Percentiles rank a stretch among this genome's conserved stretches.
Conservation (phyloP, 2,113 vertebrate genomes). For the Egretta garzetta region DNA sequence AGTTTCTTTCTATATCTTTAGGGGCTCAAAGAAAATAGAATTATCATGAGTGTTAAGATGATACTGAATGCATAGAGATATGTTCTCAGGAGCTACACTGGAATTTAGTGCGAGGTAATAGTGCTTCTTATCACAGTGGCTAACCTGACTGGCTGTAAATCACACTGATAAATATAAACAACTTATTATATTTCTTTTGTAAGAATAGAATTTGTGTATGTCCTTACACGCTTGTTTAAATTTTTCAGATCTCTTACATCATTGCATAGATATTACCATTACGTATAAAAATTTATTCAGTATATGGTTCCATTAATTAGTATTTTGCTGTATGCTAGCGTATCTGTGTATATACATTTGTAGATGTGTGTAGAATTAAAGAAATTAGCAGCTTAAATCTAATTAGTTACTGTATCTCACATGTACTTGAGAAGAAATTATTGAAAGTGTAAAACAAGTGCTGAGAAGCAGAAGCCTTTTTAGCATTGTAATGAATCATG, state of each 20-base stretch:
- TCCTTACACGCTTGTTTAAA: not conserved
- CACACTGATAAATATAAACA: not conserved
- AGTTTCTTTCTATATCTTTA: constrained; percentile 47
- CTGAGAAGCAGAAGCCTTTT: not conserved
- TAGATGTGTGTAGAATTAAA: not conserved
- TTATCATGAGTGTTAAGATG: constrained; percentile 37
- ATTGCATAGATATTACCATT: not conserved
- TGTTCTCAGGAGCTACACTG: not conserved
- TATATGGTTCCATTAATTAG: not conserved
- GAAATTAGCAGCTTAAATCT: not conserved
- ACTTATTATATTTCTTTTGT: not conserved
- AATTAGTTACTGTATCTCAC: not conserved
- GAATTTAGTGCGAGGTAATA: not conserved
- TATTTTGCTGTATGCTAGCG: not conserved
- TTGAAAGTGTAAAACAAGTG: not conserved
- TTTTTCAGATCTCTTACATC: not conserved
- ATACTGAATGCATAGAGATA: constrained; percentile 28
- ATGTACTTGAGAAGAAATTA: not conserved
- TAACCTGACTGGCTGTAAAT: not conserved
- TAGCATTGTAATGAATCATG: not conserved
- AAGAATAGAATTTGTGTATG: not conserved
- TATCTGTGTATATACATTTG: not conserved
- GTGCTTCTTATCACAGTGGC: not conserved
- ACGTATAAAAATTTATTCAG: not conserved
- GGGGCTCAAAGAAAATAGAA: constrained; percentile 41